Conservation (phyloP, 2,888 invertebrate genomes). For the Icerya purchasi region DNA sequence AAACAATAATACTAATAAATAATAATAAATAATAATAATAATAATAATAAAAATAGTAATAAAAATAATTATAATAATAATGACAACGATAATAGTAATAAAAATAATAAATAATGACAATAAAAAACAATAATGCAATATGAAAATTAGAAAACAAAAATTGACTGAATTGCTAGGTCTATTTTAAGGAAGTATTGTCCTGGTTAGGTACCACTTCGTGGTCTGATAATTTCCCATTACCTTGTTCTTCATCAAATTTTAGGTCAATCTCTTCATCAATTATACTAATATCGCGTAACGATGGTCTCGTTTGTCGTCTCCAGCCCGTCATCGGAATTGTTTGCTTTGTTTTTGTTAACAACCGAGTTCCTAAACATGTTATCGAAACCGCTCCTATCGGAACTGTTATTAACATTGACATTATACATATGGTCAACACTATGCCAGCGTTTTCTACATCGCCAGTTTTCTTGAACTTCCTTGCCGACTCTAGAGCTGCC, state of each 20-base stretch:
- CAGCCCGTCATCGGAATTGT: slow-evolving; percentile 34
- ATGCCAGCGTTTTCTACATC: slow-evolving; percentile 38
- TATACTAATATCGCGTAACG: slow-evolving; percentile 67
- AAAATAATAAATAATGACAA: too few species aligned
- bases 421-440: slow-evolving; percentile 51
- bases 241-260: neutral
- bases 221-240: neutral
- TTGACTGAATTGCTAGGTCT: too few species aligned
- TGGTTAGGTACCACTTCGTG: neutral
- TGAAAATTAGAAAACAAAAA: too few species aligned
- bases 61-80: too few species aligned
- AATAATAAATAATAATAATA: too few species aligned
- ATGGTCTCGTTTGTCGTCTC: slow-evolving; percentile 59
- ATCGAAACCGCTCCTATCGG: slow-evolving; percentile 66
- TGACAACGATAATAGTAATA: too few species aligned
- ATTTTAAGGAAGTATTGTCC: too few species aligned
- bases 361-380: slow-evolving; percentile 49
- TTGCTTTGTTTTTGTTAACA: slow-evolving; percentile 54
- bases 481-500: slow-evolving; percentile 44
- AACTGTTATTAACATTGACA: slow-evolving; percentile 66
- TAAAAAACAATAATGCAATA: too few species aligned
- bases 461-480: slow-evolving; percentile 25
- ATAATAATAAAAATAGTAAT: too few species aligned
- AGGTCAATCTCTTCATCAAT: slow-evolving; percentile 11
- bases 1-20: too few species aligned